These are phyloP conservation scores for Tetragnatha montana DNA, from an alignment of 2,888 invertebrate species.

Conservation along the genomic window DNA sequence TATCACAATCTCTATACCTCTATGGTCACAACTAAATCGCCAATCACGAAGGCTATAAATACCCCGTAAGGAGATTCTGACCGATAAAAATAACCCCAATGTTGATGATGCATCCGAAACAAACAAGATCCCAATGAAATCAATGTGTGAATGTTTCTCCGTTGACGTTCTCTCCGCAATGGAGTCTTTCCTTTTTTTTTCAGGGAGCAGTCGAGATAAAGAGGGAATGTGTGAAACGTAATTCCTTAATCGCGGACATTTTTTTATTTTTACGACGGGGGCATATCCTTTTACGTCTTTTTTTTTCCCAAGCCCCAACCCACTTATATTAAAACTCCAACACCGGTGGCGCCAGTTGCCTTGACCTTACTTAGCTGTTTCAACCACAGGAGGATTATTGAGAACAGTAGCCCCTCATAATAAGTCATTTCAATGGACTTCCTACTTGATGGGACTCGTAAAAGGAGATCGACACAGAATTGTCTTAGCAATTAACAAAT, in stretches of 20 bases:
- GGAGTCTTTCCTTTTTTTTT: not conserved
- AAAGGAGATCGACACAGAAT: too few species aligned
- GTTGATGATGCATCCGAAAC: not conserved
- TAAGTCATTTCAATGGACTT: too few species aligned
- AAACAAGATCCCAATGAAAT: not conserved
- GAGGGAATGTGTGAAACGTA: not conserved
- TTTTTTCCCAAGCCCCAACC: not conserved
- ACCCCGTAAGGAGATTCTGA: not conserved
- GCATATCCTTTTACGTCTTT: not conserved
- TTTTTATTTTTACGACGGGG: not conserved
- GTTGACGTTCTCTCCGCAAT: not conserved
- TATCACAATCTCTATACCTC: too few species aligned
- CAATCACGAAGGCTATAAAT: too few species aligned
- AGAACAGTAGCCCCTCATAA: not conserved
- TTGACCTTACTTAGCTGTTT: constrained; percentile 22
- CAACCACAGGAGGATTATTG: constrained; percentile 11
- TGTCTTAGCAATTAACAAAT: too few species aligned
- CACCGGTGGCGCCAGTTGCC: not conserved
- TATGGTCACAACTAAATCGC: too few species aligned
- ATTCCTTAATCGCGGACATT: not conserved
- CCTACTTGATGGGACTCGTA: too few species aligned
- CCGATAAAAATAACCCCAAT: not conserved
- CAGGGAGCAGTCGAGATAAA: not conserved
- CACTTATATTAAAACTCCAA: not conserved
- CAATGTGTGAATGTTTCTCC: not conserved